phyloP scores from a whole-genome alignment of 2,888 invertebrate species.

The Acleris cristana region DNA sequence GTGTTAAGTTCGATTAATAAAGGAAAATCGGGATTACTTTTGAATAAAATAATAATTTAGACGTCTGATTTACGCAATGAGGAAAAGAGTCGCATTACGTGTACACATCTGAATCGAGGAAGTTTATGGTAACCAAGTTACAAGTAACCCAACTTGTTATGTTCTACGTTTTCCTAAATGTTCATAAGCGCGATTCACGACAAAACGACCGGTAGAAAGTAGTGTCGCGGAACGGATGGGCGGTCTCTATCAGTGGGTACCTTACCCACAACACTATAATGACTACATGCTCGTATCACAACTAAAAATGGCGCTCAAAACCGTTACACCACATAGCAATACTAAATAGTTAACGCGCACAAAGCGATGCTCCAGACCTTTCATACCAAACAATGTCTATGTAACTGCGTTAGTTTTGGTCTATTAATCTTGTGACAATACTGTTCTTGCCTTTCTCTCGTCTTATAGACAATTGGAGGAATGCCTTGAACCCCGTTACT shows the following conservation, averaged over 20 bases:
- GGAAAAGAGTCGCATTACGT: constrained; percentile 16
- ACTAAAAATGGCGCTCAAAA: constrained; percentile 69
- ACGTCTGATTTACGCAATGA: constrained; percentile 19
- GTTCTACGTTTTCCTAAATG: constrained; percentile 10
- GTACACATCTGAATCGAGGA: background rate
- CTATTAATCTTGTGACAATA: constrained; percentile 53
- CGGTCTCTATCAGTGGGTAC: constrained; percentile 46
- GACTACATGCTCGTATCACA: constrained; percentile 55
- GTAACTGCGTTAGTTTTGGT: constrained; percentile 56
- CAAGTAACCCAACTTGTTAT: background rate
- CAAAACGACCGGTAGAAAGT: constrained; percentile 27
- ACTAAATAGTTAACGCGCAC: constrained; percentile 65
- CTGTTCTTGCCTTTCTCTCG: constrained; percentile 32
- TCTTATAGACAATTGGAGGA: constrained; percentile 22
- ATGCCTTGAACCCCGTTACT: constrained; percentile 6
- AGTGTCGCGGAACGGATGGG: constrained; percentile 54
- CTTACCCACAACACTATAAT: constrained; percentile 44
- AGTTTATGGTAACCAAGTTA: background rate
- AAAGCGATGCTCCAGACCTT: constrained; percentile 63
- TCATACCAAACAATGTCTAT: constrained; percentile 49
- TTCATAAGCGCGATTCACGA: constrained; percentile 12
- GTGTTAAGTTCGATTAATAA: background rate
- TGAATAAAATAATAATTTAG: background rate
- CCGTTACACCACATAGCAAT: constrained; percentile 69
- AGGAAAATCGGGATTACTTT: constrained; percentile 2